Conservation (phyloP, 2,113 vertebrate species). For the Ageneiosus marmoratus region DNA sequence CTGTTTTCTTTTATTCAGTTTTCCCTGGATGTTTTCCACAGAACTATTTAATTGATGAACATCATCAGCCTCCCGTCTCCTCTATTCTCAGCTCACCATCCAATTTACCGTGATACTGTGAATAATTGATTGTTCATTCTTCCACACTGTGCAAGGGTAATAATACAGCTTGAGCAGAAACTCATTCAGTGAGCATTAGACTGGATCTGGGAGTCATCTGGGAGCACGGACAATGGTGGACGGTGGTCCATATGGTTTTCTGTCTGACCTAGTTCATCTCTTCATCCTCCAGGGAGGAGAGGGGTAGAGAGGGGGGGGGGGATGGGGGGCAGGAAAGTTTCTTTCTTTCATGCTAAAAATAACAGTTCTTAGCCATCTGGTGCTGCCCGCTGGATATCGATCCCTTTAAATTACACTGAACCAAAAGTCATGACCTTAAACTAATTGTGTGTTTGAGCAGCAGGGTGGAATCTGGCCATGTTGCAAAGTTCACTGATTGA, state of each 20-base stretch:
- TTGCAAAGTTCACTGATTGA: not conserved
- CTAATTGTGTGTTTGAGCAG: slow-evolving; percentile 26
- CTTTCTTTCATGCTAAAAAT: slow-evolving; percentile 13
- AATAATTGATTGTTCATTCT: slow-evolving; percentile 72
- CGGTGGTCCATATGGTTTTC: not conserved
- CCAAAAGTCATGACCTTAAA: slow-evolving; percentile 34
- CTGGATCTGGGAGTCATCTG: slow-evolving; percentile 59
- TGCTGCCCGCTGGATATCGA: slow-evolving; percentile 17
- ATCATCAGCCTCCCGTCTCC: slow-evolving; percentile 54
- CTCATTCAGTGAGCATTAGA: slow-evolving; percentile 60
- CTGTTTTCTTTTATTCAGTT: slow-evolving; percentile 8
- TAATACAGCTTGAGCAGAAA: slow-evolving; percentile 63
- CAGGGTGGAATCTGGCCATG: not conserved
- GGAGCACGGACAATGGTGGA: not conserved
- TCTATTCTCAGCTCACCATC: not conserved
- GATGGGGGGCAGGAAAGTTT: not conserved
- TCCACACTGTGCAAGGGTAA: slow-evolving; percentile 63
- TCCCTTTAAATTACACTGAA: slow-evolving; percentile 31
- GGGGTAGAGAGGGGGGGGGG: not conserved
- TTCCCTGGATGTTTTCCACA: slow-evolving; percentile 21
- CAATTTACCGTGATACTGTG: slow-evolving; percentile 59
- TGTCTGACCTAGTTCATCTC: not conserved
- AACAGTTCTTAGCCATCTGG: slow-evolving; percentile 1
- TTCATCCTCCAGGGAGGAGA: not conserved
- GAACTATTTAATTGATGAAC: slow-evolving; percentile 46